These are phyloP conservation scores for Bambusicola thoracicus DNA, from an alignment of 2,113 vertebrate species.

Conservation along the genomic window DNA sequence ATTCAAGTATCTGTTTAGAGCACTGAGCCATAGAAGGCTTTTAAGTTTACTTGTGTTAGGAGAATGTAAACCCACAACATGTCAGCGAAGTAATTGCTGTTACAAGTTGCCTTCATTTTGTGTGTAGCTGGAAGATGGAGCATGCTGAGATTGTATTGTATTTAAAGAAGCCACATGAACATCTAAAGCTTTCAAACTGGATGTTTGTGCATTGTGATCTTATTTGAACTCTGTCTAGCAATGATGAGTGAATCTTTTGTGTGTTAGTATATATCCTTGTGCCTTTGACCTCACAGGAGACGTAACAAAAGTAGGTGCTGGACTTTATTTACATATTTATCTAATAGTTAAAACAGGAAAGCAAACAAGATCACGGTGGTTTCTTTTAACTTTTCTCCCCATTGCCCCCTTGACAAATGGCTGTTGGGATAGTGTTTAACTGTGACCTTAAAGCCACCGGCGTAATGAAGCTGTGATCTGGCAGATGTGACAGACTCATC, in stretches of 20 bases:
- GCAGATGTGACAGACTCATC: conserved; percentile 72
- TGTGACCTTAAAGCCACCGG: conserved; percentile 47
- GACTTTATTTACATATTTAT: conserved; percentile 63
- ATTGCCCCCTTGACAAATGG: conserved; percentile 53
- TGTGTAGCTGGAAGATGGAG: conserved; percentile 42
- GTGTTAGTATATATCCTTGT: neutral
- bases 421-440: conserved; percentile 46
- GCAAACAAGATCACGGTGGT: conserved; percentile 17
- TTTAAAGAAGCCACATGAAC: conserved; percentile 6
- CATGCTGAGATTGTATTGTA: conserved; percentile 1
- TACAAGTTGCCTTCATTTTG: conserved; percentile 48
- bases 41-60: conserved; percentile 29
- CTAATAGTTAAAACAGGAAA: conserved; percentile 52
- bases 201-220: neutral
- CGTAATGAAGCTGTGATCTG: conserved; percentile 54
- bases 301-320: neutral
- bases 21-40: conserved; percentile 6
- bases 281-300: neutral
- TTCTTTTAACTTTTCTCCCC: conserved; percentile 11
- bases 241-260: neutral
- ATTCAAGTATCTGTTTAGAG: conserved; percentile 28
- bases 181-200: neutral
- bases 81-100: neutral
- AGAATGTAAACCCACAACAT: neutral
- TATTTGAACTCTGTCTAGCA: neutral